Percentiles rank a stretch among this genome's conserved stretches.
Evolutionary conservation across 2,797 vertebrate species (phyloP).

Genomic region (Trichosurus vulpecula): DNA sequence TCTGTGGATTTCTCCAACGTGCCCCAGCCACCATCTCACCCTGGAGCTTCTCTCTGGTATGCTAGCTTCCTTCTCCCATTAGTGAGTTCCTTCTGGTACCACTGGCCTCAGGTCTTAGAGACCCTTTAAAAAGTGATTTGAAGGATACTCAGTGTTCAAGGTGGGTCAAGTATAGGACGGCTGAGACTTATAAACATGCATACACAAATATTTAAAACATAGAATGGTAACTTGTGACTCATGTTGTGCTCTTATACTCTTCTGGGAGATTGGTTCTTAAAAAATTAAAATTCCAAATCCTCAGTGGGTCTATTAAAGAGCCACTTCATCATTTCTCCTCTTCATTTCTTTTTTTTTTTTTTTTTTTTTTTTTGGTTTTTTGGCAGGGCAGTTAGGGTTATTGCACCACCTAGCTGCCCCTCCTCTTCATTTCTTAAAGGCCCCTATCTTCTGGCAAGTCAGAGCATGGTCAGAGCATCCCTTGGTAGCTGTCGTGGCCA

Average conservation of each 20-base stretch:
- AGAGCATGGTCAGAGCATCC: neutral
- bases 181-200: neutral
- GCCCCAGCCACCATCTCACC: neutral
- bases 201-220: neutral
- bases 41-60: neutral
- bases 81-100: neutral
- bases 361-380: too few species aligned
- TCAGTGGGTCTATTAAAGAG: neutral
- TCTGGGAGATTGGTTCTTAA: neutral
- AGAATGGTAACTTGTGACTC: neutral
- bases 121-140: neutral
- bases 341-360: too few species aligned
- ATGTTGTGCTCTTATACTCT: neutral
- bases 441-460: neutral
- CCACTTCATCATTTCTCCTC: neutral
- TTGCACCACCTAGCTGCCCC: too few species aligned
- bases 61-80: neutral
- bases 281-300: neutral
- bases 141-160: neutral
- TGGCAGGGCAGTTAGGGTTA: too few species aligned
- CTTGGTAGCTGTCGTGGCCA: neutral
- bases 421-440: too few species aligned
- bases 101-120: neutral
- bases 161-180: neutral
- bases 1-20: neutral